A percentile compares a stretch with the other conserved stretches of the same genome.
Conservation (phyloP, 1,140 invertebrate species). For the Caenorhabditis briggsae region DNA sequence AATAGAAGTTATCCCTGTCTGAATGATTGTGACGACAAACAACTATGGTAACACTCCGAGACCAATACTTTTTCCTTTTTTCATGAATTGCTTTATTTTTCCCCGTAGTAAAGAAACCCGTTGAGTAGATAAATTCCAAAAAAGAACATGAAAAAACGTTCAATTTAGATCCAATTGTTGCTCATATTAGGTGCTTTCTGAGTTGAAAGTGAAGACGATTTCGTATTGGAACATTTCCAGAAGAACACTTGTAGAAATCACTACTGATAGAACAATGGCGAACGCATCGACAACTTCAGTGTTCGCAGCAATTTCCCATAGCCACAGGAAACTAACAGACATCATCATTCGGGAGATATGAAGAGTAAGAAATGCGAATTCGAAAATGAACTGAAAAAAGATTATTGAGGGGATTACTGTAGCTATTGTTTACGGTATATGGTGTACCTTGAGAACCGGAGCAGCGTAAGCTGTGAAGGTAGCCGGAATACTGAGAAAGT, state of each 20-base stretch:
- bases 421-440: no score
- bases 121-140: no score
- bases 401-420: background rate
- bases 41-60: conserved; percentile 53
- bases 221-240: conserved; percentile 7
- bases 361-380: background rate
- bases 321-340: background rate
- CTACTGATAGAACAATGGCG: background rate
- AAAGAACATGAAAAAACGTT: background rate
- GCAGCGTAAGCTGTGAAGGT: background rate
- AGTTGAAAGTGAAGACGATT: conserved; percentile 45
- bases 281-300: background rate
- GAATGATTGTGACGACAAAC: conserved; percentile 54
- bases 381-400: conserved; percentile 1
- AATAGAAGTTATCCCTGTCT: conserved; percentile 48
- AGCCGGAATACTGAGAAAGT: background rate
- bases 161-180: conserved; percentile 4
- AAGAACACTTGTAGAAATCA: background rate
- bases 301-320: conserved; percentile 3
- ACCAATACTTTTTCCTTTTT: background rate
- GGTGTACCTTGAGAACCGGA: background rate
- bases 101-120: conserved; percentile 31
- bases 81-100: background rate
- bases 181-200: background rate
- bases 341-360: background rate